Evolutionary conservation across 2,797 vertebrate species (phyloP).

Genomic region (Chelon labrosus): DNA sequence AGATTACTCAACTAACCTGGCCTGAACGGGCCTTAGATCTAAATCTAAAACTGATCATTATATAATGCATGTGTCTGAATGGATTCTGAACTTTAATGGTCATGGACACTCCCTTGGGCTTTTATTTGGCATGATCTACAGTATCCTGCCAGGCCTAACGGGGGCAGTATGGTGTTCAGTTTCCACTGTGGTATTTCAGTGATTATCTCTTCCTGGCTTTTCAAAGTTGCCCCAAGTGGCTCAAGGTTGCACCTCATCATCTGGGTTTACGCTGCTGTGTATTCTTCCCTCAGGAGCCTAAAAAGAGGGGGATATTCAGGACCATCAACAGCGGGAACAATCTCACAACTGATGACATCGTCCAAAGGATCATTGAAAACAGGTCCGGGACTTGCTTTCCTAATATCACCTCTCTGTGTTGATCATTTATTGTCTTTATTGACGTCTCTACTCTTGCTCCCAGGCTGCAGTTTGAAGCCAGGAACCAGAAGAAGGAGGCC

Average conservation of each 20-base stretch:
- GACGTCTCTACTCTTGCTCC: neutral
- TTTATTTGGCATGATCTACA: neutral
- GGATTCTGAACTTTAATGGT: too few species aligned
- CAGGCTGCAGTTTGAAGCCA: conserved; percentile 95
- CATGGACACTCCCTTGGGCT: too few species aligned
- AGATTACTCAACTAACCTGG: too few species aligned
- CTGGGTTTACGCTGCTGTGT: neutral
- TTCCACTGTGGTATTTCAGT: neutral
- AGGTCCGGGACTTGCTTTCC: conserved; percentile 79
- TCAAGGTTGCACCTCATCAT: neutral
- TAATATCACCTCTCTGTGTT: neutral
- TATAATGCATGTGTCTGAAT: too few species aligned
- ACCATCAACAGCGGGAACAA: conserved; percentile 89
- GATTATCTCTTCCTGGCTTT: neutral
- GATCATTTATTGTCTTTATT: neutral
- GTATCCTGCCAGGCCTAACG: neutral
- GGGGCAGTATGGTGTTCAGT: neutral
- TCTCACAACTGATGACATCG: conserved; percentile 95
- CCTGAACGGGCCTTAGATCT: too few species aligned
- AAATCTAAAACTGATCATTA: too few species aligned
- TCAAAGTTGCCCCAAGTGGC: neutral
- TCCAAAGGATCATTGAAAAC: conserved; percentile 97
- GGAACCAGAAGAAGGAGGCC: conserved; percentile 98
- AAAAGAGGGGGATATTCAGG: conserved; percentile 89
- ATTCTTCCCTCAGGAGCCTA: conserved; percentile 87